Evolutionary conservation across 2,113 vertebrate species (phyloP), one percentile per base, ranked within the genome.

Genomic region (Cavia aperea): DNA sequence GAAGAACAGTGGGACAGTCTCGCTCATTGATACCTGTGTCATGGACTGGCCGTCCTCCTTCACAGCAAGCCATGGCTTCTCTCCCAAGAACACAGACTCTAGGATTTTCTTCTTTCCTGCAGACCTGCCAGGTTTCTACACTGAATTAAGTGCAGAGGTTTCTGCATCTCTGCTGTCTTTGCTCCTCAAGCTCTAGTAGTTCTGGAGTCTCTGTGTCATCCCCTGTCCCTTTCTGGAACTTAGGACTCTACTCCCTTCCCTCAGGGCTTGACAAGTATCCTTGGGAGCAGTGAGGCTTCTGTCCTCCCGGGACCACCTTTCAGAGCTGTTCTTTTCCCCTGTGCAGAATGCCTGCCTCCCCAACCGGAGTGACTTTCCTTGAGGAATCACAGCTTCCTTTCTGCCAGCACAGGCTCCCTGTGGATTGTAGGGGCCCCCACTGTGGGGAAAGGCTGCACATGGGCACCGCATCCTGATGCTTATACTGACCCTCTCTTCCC

Each of bases 251-350:
- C 3, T 66, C 12, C 1, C 10, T 36, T 2, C 1, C 5, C 33
- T 43, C 23, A 79, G 46, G 24, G 82, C 78, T 1, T 82, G 51
- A 4, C 60, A 70, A 46, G 78, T 2, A 2, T 58, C 14, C 7
- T 21, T 1, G 2, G 29, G 7, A 16, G 7, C 15, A 85, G 10
- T 12, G 15, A 2, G 54, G 1, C 29, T 49, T 0, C 77, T 1
- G 5, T 54, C 31, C 39, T 36, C 31, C 65, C 6, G 3, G 6
- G 3, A 14, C 15, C 51, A 51, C 13, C 39, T 43, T 49, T 51
- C 46, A 16, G 43, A 51, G 39, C 51, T 54, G 14, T 13, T 39
- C 49, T 72, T 56, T 12, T 93, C 77, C 9, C 3, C 23, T 54
- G 5, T 85, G 5, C 12, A 5, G 63, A 13, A 9, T 7, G 63